Base-by-base conservation (phyloP, 2,888 invertebrate genomes). In the Pardosa pseudoannulata region DNA sequence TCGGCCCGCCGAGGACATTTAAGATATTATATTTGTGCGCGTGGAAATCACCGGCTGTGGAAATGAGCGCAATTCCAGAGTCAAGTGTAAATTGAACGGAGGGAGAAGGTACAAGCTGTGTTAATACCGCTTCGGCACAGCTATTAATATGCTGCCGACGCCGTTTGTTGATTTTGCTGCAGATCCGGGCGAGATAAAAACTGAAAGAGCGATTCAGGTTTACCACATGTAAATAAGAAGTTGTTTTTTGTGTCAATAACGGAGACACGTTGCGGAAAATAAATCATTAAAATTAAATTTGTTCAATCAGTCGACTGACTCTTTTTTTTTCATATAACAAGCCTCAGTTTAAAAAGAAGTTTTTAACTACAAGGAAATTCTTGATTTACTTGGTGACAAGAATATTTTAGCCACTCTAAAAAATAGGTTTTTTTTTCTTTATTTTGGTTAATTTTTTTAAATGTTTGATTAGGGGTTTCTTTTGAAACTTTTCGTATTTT, bases 1-100 rank as follows among this genome's bases (percentile, higher is more conserved):
- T 29, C 29, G 31, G 31, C n/a, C 62, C n/a, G 65, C 16, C 11
- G 31, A 31, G 31, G 31, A 65, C 65, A 65, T 65, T 31, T 29
- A 31, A 28, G 29, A 65, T 65, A 65, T 65, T n/a, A 65, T 29
- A 65, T 29, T 29, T 31, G 29, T 16, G 31, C 16, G 7, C 31
- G 31, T 31, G 65, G 28, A 65, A 31, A 29, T 65, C 56, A 65
- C 31, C 11, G 16, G 65, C 29, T 31, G 65, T n/a, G 16, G n/a
- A 65, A 29, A 65, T 65, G 31, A 65, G 65, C 16, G 29, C 31
- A 56, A 56, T 56, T 56, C 56, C 23, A 23, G 41, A 46, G 41
- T 46, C 41, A 46, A 23, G 56, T 56, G 56, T 56, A 56, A 56
- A 56, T 56, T 56, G 56, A 56, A 56, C 19, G 56, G 11, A 23